A percentile compares a stretch with the other conserved stretches of the same genome.
Evolutionary conservation across 2,113 vertebrate genomes (phyloP).

Genomic region (Dendrocopos noguchii): DNA sequence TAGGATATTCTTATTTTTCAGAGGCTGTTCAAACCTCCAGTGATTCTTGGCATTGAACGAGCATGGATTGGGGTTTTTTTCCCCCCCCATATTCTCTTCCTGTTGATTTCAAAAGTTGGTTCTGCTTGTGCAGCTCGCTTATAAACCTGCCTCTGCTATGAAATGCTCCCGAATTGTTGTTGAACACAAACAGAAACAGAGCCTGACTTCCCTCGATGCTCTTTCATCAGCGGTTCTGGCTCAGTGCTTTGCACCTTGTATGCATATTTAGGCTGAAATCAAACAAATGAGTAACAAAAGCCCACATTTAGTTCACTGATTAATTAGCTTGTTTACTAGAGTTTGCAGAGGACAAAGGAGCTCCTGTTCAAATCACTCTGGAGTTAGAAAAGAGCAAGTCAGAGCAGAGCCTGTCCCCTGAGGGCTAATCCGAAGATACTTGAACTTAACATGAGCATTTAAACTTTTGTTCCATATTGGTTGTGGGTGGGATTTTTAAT

Average conservation of each 20-base stretch:
- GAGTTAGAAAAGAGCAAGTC: not conserved
- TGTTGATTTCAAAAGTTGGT: slow-evolving; percentile 17
- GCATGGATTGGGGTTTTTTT: not conserved
- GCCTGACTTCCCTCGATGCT: not conserved
- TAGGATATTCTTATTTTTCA: not conserved
- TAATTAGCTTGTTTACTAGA: slow-evolving; percentile 11
- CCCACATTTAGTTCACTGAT: not conserved
- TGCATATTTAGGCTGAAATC: not conserved
- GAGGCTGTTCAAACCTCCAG: not conserved
- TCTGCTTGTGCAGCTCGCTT: not conserved
- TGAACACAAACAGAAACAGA: not conserved
- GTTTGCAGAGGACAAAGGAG: not conserved
- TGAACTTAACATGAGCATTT: not conserved
- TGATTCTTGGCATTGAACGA: slow-evolving; percentile 3
- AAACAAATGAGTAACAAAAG: not conserved
- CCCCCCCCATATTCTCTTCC: not conserved
- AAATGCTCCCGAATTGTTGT: not conserved
- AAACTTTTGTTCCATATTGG: not conserved
- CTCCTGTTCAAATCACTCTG: not conserved
- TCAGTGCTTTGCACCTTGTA: not conserved
- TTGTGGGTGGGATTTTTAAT: not conserved
- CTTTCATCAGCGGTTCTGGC: not conserved
- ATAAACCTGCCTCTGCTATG: not conserved
- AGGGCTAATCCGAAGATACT: not conserved
- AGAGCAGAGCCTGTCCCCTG: not conserved